These are phyloP conservation scores for Rattus rattus DNA, from an alignment of 2,113 vertebrate species.

Conservation along the genomic window DNA sequence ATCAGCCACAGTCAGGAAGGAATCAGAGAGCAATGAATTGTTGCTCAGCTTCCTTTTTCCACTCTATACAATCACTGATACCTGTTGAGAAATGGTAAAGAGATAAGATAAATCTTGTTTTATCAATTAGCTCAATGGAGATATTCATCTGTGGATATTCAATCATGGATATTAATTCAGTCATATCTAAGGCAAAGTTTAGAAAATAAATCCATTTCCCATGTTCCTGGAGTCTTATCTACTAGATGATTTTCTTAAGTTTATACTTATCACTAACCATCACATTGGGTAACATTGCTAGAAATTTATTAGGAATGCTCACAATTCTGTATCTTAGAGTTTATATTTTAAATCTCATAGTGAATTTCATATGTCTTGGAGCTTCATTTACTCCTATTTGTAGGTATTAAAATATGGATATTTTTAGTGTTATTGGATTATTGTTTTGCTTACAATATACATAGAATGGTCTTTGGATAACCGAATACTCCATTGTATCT, in stretches of 20 bases:
- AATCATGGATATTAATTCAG: too few species aligned
- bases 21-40: neutral
- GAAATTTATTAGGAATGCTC: too few species aligned
- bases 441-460: neutral
- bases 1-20: neutral
- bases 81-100: too few species aligned
- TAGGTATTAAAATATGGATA: neutral
- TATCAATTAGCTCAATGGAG: neutral
- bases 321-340: neutral
- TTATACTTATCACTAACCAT: neutral
- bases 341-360: neutral
- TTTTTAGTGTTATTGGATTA: too few species aligned
- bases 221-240: neutral
- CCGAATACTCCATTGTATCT: neutral
- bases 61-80: neutral
- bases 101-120: neutral
- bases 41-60: neutral
- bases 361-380: neutral
- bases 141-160: neutral
- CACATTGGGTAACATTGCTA: neutral
- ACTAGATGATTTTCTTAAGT: neutral
- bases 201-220: too few species aligned
- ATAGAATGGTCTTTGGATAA: neutral
- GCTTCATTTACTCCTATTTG: neutral
- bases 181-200: too few species aligned